Base-by-base conservation (phyloP, 2,113 vertebrate genomes). In the Notothenia coriiceps region DNA sequence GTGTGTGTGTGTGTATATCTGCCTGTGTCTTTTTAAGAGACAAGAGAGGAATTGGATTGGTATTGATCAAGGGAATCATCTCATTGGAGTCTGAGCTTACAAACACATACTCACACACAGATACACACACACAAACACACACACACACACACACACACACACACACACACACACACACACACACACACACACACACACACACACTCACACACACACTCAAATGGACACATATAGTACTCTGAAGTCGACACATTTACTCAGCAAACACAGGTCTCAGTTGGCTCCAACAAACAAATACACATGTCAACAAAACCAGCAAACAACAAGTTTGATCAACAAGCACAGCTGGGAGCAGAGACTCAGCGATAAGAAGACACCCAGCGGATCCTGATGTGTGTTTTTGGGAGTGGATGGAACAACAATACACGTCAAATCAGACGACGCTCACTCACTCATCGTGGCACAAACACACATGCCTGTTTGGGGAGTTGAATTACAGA, bases 281-380 rank as follows among this genome's bases (percentile, higher is more conserved):
- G 44, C 55, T 64, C 13, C 10, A 56, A 61, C 55, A 84, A 78
- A 84, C 56, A 61, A 67, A 71, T 13, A 84, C 70, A 79, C 25
- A 83, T 65, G 79, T 88, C 65, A 71, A 80, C 33, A 75, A 65
- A 83, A 61, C 18, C 65, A 57, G 47, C 80, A 88, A 91, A 90
- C 69, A 78, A 63, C 68, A 73, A 70, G 60, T 91, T 74, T 64
- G 63, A 84, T 84, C 73, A 83, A 33, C 64, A 78, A 64, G 74
- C 62, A 70, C 63, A 83, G 79, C 82, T 66, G 72, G 68, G 47
- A 83, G 74, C 13, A 64, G 25, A 79, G 69, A 74, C 35, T 56
- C 43, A 7, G 5, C 18, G 79, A 88, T 85, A 70, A 79, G 61
- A 80, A 51, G 67, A 55, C 51, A 74, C 25, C 40, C 62, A 7